Evolutionary conservation across 2,113 vertebrate species (phyloP).

Genomic region (Dendropsophus ebraccatus): DNA sequence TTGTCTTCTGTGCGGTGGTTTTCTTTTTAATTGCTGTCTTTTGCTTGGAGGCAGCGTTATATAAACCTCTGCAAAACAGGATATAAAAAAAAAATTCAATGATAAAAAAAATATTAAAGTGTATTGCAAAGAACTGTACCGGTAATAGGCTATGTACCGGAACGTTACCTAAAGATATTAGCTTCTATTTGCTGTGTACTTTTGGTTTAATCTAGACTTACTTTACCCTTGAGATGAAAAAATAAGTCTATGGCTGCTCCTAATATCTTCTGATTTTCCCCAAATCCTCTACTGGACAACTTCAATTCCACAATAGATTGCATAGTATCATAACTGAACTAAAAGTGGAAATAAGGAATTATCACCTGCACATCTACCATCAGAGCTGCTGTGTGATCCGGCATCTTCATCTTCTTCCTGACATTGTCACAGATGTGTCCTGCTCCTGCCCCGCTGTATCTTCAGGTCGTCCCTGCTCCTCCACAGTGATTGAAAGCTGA

Average conservation of each 20-base stretch:
- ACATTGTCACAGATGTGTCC: too few species aligned
- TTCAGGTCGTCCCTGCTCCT: too few species aligned
- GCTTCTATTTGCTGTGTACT: too few species aligned
- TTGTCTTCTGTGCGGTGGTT: slow-evolving; percentile 69
- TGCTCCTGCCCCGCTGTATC: too few species aligned
- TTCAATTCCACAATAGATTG: not conserved
- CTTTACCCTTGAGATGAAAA: too few species aligned
- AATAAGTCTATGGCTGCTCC: not conserved
- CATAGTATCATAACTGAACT: not conserved
- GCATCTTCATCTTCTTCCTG: too few species aligned
- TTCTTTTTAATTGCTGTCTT: slow-evolving; percentile 69
- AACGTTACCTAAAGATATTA: not conserved
- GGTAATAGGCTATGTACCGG: not conserved
- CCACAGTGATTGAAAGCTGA: too few species aligned
- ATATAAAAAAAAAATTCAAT: too few species aligned
- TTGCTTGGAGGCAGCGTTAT: slow-evolving; percentile 61
- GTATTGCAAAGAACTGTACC: not conserved
- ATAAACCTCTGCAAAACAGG: slow-evolving; percentile 70
- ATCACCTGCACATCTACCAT: too few species aligned
- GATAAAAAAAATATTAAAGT: not conserved
- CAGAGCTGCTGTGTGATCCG: too few species aligned
- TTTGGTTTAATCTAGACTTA: too few species aligned
- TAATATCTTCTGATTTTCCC: not conserved
- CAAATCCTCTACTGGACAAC: not conserved
- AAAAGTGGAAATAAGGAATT: not conserved